Evolutionary conservation across 2,888 invertebrate genomes (phyloP).

Genomic region (Perizoma affinitatum): DNA sequence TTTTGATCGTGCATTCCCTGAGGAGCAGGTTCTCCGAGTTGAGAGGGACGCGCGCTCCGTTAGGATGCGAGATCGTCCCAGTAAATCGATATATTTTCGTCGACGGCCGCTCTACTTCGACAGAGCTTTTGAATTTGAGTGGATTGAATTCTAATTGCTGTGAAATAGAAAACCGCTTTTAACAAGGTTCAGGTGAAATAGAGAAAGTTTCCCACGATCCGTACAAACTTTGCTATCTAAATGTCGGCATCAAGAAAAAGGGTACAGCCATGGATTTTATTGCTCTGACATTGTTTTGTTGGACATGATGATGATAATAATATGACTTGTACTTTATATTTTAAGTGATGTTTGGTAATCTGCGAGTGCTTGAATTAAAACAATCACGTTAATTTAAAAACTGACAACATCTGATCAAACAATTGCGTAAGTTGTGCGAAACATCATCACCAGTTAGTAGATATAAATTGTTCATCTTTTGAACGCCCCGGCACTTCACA

Average conservation of each 20-base stretch:
- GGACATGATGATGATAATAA: conserved; percentile 4
- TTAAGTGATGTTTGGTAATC: conserved; percentile 1
- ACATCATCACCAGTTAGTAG: not conserved
- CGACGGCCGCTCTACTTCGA: conserved; percentile 97
- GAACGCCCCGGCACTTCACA: not conserved
- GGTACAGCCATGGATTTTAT: conserved; percentile 26
- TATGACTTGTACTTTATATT: not conserved
- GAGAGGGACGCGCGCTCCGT: conserved; percentile 91
- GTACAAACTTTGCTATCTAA: conserved; percentile 41
- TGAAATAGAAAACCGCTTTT: conserved; percentile 41
- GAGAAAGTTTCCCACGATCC: conserved; percentile 59
- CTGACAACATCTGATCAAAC: conserved; percentile 27
- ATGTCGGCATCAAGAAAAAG: conserved; percentile 38
- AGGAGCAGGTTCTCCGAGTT: conserved; percentile 95
- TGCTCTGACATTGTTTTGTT: conserved; percentile 30
- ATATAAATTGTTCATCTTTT: not conserved
- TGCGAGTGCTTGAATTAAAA: conserved; percentile 18
- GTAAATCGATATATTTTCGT: conserved; percentile 98
- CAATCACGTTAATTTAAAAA: conserved; percentile 23
- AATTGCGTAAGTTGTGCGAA: not conserved
- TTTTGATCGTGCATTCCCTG: conserved; percentile 96
- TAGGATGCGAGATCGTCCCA: conserved; percentile 93
- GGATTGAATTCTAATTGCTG: conserved; percentile 90
- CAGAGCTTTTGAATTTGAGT: conserved; percentile 90
- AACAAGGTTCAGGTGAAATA: conserved; percentile 28